Base-by-base conservation (phyloP, 2,113 vertebrate genomes). In the Notechis scutatus region DNA sequence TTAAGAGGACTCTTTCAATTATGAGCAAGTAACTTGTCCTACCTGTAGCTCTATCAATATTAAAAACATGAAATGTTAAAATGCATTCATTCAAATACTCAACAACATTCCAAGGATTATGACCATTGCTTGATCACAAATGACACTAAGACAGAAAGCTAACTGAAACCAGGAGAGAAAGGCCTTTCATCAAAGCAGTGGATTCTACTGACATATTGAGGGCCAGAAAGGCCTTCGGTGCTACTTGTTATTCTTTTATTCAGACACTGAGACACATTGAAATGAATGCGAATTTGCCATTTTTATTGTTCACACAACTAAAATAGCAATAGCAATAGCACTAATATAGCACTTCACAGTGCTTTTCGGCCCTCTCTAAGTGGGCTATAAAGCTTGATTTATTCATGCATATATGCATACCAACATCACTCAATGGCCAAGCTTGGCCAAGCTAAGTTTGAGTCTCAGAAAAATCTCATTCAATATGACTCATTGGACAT, bases 1-100 rank as follows among this genome's bases (percentile, higher is more conserved):
- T 94, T 96, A 94, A 97, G 97, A 96, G 94, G 95, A 96, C 93
- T 95, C 96, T 96, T 96, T 96, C 95, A 95, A 95, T 96, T 94
- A 96, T 95, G 95, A 96, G 94, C 95, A 96, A 96, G 95, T 96
- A 95, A 95, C 95, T 96, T 1, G 0, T 54, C 96, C 52, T 93
- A 96, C 92, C 93, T 95, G 64, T 93, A 93, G 95, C 92, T 96
- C 94, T 96, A 94, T 96, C 94, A 94, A n/a, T 69, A 69, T 69
- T 69, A n/a, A 69, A 69, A 90, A 94, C 93, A 85, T 95, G 94
- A 96, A 96, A 94, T 95, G 95, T 96, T 97, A 95, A 96, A 96
- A 96, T 90, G 61, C 47, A 91, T 90, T 94, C 1, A 96, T 97
- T 96, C 94, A 96, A 90, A 92, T 96, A 97, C 94, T 89, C 96